Evolutionary conservation across 2,113 vertebrate genomes (phyloP).

Genomic region (Apodemus sylvaticus): DNA sequence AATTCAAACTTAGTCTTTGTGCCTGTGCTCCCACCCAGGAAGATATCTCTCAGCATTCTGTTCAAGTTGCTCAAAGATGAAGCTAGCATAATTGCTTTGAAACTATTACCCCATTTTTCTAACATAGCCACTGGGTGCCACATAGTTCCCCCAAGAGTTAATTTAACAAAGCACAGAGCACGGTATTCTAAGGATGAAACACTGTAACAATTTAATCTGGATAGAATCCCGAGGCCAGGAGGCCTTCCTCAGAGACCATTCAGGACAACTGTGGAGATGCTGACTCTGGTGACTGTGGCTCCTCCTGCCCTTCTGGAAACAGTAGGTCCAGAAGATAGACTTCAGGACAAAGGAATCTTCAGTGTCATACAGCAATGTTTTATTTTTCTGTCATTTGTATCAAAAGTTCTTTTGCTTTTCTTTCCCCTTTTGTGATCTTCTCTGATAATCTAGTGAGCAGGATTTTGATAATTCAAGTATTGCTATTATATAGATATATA

Average conservation of each 20-base stretch:
- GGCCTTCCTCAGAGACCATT: neutral
- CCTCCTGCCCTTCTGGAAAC: too few relatives aligned
- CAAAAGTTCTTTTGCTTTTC: neutral
- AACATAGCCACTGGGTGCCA: neutral
- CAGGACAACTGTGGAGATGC: neutral
- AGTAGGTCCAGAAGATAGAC: neutral
- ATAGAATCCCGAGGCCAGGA: neutral
- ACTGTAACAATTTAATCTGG: neutral
- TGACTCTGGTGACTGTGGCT: neutral
- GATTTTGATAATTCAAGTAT: slow-evolving; percentile 1
- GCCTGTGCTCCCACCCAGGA: neutral
- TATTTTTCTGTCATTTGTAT: neutral
- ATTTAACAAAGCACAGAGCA: slow-evolving; percentile 42
- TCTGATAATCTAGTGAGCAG: neutral
- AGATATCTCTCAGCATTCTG: neutral
- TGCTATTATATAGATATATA: neutral
- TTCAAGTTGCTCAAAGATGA: neutral
- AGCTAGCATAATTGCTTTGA: neutral
- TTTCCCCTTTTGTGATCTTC: neutral
- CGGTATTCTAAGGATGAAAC: neutral
- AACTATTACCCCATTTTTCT: neutral
- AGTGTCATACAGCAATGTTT: neutral
- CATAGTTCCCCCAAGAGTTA: neutral
- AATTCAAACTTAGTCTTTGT: too few relatives aligned
- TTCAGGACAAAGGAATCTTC: neutral